Evolutionary conservation across 2,113 vertebrate genomes (phyloP), one percentile per base, ranked within the genome.

Genomic region (Tonatia bakeri): DNA sequence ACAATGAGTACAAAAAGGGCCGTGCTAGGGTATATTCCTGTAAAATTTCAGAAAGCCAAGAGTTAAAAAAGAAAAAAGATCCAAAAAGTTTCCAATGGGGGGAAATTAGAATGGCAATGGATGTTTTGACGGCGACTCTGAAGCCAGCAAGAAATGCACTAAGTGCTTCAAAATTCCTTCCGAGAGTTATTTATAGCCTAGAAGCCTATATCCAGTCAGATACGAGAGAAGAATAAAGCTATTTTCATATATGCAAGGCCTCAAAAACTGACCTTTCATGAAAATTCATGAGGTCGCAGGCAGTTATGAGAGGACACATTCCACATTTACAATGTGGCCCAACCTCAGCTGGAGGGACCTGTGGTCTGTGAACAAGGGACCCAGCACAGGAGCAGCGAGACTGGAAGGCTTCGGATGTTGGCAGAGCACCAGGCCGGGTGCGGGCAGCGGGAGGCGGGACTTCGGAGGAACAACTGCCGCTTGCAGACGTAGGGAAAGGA

Each of bases 321-420:
- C 47, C 64, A 26, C 28, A 64, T 31, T 28, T 38, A 36, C 61
- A 87, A 52, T 0, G 56, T 38, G 11, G 38, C 26, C 50, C 28
- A 50, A 82, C 17, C 31, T 17, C 26, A 84, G 67, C 45, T 8
- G 47, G 69, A n/a, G 82, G 90, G 85, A 76, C 75, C 11, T 12
- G 20, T 81, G 16, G 43, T 40, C 45, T 52, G 59, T 1, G 19
- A 38, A 70, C 11, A 38, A 7, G 31, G 36, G n/a, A n/a, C 33
- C 28, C 7, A 4, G 31, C 19, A 0, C 0, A 3, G 70, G 24
- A 52, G 11, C 5, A 3, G 50, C 8, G 10, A 3, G 1, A 22
- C 4, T n/a, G 0, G 4, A 38, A 40, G n/a, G 38, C 2, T 20
- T 0, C 1, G n/a, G 36, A 22, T 1, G 31, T 1, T 1, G 16